Percentiles rank a stretch among this genome's conserved stretches.
phyloP scores from a whole-genome alignment of 2,797 vertebrate species.

The Lithobates sylvaticus region DNA sequence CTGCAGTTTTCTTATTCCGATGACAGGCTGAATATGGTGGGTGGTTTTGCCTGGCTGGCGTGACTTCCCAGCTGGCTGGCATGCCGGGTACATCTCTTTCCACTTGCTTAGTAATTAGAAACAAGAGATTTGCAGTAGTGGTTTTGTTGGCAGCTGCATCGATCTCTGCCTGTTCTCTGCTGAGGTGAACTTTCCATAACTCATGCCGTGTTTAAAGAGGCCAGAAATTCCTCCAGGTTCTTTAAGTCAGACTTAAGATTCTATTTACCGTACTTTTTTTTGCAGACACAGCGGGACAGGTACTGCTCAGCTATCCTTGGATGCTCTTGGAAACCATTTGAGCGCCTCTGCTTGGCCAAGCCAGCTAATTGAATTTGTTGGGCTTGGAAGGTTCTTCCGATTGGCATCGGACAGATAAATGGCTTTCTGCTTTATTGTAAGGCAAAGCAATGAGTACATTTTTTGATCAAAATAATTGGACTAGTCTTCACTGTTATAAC shows the following conservation, averaged over 20 bases:
- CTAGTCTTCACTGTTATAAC: too few species aligned
- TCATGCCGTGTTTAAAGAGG: conserved; percentile 20
- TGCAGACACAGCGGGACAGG: too few species aligned
- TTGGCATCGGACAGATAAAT: too few species aligned
- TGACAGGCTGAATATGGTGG: conserved; percentile 48
- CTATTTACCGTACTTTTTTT: not conserved
- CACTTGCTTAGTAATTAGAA: conserved; percentile 58
- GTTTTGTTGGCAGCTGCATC: conserved; percentile 19
- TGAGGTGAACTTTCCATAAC: conserved; percentile 33
- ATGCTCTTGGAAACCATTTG: too few species aligned
- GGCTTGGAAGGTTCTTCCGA: too few species aligned
- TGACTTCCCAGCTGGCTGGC: conserved; percentile 37
- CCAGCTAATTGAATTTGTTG: too few species aligned
- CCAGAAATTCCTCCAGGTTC: not conserved
- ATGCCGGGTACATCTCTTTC: conserved; percentile 19
- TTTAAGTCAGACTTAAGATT: not conserved
- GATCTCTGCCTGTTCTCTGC: conserved; percentile 15
- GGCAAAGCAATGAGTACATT: too few species aligned
- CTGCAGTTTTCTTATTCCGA: conserved; percentile 32
- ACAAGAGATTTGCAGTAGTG: conserved; percentile 42
- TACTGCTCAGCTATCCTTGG: too few species aligned
- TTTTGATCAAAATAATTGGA: too few species aligned
- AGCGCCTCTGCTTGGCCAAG: too few species aligned
- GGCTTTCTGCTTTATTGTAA: too few species aligned
- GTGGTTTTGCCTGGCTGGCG: conserved; percentile 44